Conservation (phyloP, 2,113 vertebrate genomes). For the Salvelinus sp. region DNA sequence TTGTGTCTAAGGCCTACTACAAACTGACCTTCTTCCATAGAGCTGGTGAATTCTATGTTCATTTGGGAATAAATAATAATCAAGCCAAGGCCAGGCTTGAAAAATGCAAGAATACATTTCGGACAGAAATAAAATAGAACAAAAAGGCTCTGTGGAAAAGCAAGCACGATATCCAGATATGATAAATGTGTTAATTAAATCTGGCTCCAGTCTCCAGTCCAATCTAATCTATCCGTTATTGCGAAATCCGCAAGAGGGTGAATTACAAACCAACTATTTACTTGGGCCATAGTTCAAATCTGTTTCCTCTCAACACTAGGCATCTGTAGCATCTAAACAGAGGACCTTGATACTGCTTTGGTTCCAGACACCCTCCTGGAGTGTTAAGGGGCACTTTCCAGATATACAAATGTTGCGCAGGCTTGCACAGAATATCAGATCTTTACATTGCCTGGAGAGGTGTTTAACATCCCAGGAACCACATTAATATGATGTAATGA, state of each 20-base stretch:
- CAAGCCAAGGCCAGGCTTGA: not conserved
- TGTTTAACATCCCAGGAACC: no score
- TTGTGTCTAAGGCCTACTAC: no score
- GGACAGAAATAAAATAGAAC: no score
- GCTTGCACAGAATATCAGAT: no score
- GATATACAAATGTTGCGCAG: no score
- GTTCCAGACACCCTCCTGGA: no score
- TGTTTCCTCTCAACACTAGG: constrained; percentile 58
- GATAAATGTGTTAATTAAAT: constrained; percentile 67
- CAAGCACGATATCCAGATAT: constrained; percentile 53
- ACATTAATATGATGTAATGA: no score
- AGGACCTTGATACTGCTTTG: not conserved
- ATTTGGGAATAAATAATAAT: not conserved
- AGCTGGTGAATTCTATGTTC: no score
- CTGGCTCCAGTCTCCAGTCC: constrained; percentile 44
- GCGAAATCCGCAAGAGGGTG: constrained; percentile 33
- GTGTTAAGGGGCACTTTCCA: no score
- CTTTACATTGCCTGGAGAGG: no score
- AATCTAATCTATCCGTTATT: constrained; percentile 67
- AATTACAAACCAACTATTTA: constrained; percentile 61
- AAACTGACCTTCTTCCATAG: no score
- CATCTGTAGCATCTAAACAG: constrained; percentile 10
- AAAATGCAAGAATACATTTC: no score
- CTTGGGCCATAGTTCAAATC: constrained; percentile 44
- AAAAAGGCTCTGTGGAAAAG: constrained; percentile 39